Base-by-base conservation (phyloP, 2,797 vertebrate species). In the Tokudaia tokunoshimensis region DNA sequence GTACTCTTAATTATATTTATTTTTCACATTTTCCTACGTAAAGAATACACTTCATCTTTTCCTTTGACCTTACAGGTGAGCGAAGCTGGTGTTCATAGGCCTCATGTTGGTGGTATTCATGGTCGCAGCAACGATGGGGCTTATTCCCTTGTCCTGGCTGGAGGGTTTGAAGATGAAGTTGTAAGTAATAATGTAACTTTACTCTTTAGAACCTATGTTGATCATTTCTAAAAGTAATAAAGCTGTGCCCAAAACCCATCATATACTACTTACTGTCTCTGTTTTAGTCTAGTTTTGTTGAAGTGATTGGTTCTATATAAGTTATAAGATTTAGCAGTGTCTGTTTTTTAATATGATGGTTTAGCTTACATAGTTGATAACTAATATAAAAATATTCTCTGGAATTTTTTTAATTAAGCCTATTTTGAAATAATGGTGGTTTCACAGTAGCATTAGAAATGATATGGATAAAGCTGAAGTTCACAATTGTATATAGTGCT, bases 91-190 rank as follows among this genome's bases (percentile, higher is more conserved):
- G 99, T 99, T 92, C 99, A 99, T 98, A 99, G 99, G 93, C 99
- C 99, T 7, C 99, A 99, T 72, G 99, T 99, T 52, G 99, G 99
- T 47, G 99, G 99, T 78, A 99, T 99, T 98, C 99, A 99, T 74
- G 99, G 99, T 52, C 99, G 99, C 96, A 99, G 99, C 98, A 99
- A 99, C 59, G 99, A 99, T 82, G 99, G 99, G 59, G 99, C 99
- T 92, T 99, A 99, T 93, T 99, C 99, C 9, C 99, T 99, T 96
- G 99, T 99, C 85, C 97, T 99, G 96, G 99, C 99, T 47, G 99
- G 99, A 70, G 99, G 99, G 98, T 99, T 99, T 98, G 99, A 99
- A 96, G 99, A 99, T 96, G 99, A 99, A 99, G 99, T 99, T 99
- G 99, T 99, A 99, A 97, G 99, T 99, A 86, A 47, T 92, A 12